These are phyloP conservation scores for Pseudococcus jackbeardsleyi DNA, from an alignment of 2,888 invertebrate genomes.

Conservation along the genomic window DNA sequence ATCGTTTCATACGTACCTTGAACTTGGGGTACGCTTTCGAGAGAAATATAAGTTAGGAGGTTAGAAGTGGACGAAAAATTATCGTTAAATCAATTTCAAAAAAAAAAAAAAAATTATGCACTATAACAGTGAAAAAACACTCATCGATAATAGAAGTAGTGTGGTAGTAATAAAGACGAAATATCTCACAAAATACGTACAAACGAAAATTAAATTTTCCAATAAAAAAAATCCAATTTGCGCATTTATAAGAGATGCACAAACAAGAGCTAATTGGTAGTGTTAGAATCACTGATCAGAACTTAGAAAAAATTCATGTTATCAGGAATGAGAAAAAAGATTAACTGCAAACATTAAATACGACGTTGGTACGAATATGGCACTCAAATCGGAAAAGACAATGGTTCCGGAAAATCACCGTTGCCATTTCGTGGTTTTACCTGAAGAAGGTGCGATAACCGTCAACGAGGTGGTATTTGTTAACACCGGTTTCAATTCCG, in stretches of 20 bases:
- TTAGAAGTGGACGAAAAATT: neutral
- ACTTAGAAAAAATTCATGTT: neutral
- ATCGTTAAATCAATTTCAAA: neutral
- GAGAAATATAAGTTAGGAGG: neutral
- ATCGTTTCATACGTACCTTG: neutral
- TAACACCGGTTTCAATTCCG: neutral
- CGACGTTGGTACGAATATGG: no score
- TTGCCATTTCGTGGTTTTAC: neutral
- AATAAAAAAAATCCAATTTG: neutral
- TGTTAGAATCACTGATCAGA: slow-evolving; percentile 1
- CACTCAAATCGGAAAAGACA: no score
- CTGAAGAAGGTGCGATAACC: neutral
- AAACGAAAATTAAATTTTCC: no score
- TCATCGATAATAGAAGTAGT: neutral
- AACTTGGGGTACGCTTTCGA: neutral
- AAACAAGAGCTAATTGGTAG: neutral
- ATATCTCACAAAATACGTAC: slow-evolving; percentile 16
- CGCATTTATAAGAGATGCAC: neutral
- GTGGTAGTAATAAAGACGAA: neutral
- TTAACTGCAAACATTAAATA: neutral
- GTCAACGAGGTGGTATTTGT: neutral
- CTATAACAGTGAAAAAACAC: neutral
- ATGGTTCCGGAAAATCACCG: neutral
- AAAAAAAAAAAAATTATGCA: neutral
- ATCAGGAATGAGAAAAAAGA: neutral